phyloP scores from a whole-genome alignment of 1,140 invertebrate species.

The Mycetomoellerius zeteki region DNA sequence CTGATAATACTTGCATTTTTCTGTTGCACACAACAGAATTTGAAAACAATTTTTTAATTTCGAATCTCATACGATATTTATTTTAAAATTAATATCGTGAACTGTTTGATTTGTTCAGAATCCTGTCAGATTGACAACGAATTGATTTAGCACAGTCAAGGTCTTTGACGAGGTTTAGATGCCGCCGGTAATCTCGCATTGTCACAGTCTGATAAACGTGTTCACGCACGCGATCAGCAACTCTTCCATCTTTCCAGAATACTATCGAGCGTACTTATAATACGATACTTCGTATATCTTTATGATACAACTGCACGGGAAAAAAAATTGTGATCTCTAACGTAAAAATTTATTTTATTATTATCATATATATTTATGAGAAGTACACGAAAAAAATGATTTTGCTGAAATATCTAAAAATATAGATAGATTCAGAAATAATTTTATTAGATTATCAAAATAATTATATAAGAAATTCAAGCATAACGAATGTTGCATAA shows the following conservation, averaged over 20 bases:
- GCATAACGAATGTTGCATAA: too few species aligned
- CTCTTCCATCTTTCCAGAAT: neutral
- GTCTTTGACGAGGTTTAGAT: constrained; percentile 11
- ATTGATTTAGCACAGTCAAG: constrained; percentile 39
- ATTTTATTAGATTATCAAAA: too few species aligned
- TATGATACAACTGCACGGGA: neutral
- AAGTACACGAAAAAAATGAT: neutral
- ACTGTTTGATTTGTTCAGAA: neutral
- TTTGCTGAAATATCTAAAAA: too few species aligned
- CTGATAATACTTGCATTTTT: neutral
- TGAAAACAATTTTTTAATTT: constrained; percentile 19
- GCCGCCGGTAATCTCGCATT: neutral
- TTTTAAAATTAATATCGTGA: constrained; percentile 2
- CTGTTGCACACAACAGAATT: too few species aligned
- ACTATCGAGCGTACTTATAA: neutral
- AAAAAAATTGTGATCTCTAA: neutral
- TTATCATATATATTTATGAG: neutral
- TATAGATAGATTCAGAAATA: too few species aligned
- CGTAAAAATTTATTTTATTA: neutral
- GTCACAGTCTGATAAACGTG: constrained; percentile 68
- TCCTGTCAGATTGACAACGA: constrained; percentile 5
- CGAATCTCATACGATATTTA: neutral
- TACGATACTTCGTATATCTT: neutral
- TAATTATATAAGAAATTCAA: too few species aligned
- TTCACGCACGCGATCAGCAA: neutral